Evolutionary conservation across 2,113 vertebrate genomes (phyloP), one percentile per base, ranked within the genome.

Genomic region (Nothobranchius furzeri): DNA sequence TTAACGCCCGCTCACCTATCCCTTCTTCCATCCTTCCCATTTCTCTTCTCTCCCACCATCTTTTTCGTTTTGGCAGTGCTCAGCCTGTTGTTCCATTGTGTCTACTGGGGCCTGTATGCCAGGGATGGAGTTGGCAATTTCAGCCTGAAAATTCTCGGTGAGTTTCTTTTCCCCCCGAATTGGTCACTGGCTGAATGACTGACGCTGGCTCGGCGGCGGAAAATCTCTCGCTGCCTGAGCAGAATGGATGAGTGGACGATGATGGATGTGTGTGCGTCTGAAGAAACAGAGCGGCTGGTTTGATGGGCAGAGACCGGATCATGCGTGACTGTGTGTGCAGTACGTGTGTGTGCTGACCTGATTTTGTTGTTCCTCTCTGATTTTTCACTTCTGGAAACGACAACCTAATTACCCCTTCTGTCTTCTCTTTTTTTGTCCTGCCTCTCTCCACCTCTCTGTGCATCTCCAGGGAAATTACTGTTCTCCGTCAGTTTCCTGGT

Each of bases 401-500:
- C 83, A 83, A 80, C 80, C 87, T 90, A 90, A 87, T 90, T 91
- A 83, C 64, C 69, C 71, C 68, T 67, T 76, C 55, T 77, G 64
- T 78, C 75, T 75, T 50, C 40, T 75, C 54, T 73, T 37, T 75
- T 57, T 74, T 68, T 55, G 60, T 74, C 43, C 48, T 80, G 57
- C 65, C 36, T 73, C 48, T 73, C 79, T 71, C 62, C 48, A 49
- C 46, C 80, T 76, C 75, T 77, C 68, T 82, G 64, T 79, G 73
- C 70, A 17, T 76, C 88, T 88, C 77, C 90, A 97, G 96, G 94
- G 89, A 97, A 96, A 91, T 92, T 96, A 86, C 91, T 97, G 67
- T 96, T 96, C 92, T 97, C 96, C 24, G 89, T 95, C 89, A 96
- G 95, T 87, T 96, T 96, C 92, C 90, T 97, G 90, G 92, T 96